A percentile compares a stretch with the other conserved stretches of the same genome.
Conservation (phyloP, 2,888 invertebrate species). For the Mesoligia furuncula region DNA sequence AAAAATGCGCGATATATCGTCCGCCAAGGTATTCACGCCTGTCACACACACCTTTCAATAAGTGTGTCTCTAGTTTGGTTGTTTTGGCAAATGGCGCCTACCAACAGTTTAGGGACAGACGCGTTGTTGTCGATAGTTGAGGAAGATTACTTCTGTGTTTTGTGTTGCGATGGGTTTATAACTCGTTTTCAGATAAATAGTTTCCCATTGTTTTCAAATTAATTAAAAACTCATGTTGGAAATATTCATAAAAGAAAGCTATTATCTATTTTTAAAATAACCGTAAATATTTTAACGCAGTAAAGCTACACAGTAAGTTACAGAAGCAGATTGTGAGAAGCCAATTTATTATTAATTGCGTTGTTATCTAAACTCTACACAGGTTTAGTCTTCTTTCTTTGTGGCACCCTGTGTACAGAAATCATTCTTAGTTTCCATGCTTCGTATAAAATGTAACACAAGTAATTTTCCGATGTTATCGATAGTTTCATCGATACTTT, state of each 20-base stretch:
- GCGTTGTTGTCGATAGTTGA: conserved; percentile 59
- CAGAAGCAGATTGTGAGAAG: no score
- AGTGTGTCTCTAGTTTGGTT: conserved; percentile 73
- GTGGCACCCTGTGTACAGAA: not conserved
- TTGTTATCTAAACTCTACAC: not conserved
- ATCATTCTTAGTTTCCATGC: no score
- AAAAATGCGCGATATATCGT: conserved; percentile 74
- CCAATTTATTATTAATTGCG: not conserved
- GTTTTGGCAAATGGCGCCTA: conserved; percentile 86
- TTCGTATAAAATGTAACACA: not conserved
- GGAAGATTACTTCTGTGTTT: not conserved
- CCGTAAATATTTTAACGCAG: not conserved
- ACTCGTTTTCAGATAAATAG: not conserved
- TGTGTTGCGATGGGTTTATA: not conserved
- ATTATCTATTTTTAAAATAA: not conserved
- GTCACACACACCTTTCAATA: conserved; percentile 80
- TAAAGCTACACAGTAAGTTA: no score
- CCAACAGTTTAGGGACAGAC: conserved; percentile 68
- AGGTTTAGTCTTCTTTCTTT: not conserved
- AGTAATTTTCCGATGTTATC: not conserved
- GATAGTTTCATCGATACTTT: conserved; percentile 3
- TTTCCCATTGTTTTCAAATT: not conserved
- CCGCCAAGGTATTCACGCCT: conserved; percentile 69
- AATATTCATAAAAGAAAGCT: not conserved
- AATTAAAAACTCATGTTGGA: not conserved